Conservation (phyloP, 2,888 invertebrate genomes). For the Seira sanloemensis region DNA sequence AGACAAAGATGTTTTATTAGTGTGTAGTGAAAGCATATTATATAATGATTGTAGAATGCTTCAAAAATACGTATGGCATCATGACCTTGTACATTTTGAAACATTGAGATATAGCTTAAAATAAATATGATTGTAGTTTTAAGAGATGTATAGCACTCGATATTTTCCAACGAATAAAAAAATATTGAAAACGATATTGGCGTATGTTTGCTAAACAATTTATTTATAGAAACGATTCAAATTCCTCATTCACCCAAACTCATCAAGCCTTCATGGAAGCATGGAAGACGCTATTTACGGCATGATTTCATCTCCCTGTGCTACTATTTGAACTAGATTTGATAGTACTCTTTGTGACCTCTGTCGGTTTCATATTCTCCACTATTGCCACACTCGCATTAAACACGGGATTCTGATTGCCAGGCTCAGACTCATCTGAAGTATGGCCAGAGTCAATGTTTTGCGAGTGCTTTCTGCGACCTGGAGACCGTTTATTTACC, state of each 20-base stretch:
- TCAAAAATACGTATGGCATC: too few relatives aligned
- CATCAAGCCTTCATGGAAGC: not conserved
- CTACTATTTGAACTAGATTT: not conserved
- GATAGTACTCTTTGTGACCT: not conserved
- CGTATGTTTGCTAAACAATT: not conserved
- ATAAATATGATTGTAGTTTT: not conserved
- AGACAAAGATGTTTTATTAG: not conserved
- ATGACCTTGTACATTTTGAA: not conserved
- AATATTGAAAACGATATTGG: not conserved
- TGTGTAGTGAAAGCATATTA: not conserved
- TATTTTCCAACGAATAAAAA: not conserved
- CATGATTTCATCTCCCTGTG: not conserved
- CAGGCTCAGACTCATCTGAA: conserved; percentile 33
- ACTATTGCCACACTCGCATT: not conserved
- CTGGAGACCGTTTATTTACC: not conserved
- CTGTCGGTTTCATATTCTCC: not conserved
- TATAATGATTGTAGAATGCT: too few relatives aligned
- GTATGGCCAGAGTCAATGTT: not conserved
- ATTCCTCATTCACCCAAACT: not conserved
- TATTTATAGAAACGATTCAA: not conserved
- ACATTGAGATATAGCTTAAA: not conserved
- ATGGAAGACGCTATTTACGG: too few relatives aligned
- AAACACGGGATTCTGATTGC: conserved; percentile 5
- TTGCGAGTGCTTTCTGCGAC: not conserved
- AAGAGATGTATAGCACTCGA: not conserved